Base-by-base conservation (phyloP, 2,797 vertebrate species). In the Melanotaenia nigrans region DNA sequence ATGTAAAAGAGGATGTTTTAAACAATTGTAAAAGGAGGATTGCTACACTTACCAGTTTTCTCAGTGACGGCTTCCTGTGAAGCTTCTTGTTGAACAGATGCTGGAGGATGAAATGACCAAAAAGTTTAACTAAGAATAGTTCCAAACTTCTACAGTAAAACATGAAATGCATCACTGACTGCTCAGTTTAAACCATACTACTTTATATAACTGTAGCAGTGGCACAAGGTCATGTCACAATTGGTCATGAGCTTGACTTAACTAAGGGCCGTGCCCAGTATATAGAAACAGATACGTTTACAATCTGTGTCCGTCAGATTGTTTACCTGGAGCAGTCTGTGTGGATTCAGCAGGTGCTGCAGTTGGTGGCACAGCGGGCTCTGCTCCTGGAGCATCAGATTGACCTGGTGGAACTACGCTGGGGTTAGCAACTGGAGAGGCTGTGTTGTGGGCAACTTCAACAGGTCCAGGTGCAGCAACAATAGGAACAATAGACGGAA, bases 281-380 rank as follows among this genome's bases (percentile, higher is more conserved):
- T 38, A 14, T 4, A 11, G 2, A 33, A 12, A 35, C 9, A 1
- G 25, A 30, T 7, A 9, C 8, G n/a, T 20, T 56, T 12, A 18
- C 12, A 51, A 22, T 14, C 4, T 57, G 4, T 7, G 20, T 25
- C 9, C 1, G 0, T 4, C 16, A 14, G 20, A 25, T 49, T 51
- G 6, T 73, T 89, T 93, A 95, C 95, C 94, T 91, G 89, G 63
- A 36, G 68, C 56, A 61, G 66, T 83, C 56, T 75, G 83, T 73
- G 82, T 82, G 78, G 76, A 83, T 79, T 87, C 89, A 75, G 70
- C 56, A 57, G 85, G 64, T 61, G 67, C 70, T 42, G 65, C 55
- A 49, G 74, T 73, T 66, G 89, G 58, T 6, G 73, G 84, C 36
- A 74, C 40, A 0, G 84, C 55, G 61, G 76, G 73, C 62, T 92